phyloP scores from a whole-genome alignment of 2,797 vertebrate species.

The Anabacerthia variegaticeps region DNA sequence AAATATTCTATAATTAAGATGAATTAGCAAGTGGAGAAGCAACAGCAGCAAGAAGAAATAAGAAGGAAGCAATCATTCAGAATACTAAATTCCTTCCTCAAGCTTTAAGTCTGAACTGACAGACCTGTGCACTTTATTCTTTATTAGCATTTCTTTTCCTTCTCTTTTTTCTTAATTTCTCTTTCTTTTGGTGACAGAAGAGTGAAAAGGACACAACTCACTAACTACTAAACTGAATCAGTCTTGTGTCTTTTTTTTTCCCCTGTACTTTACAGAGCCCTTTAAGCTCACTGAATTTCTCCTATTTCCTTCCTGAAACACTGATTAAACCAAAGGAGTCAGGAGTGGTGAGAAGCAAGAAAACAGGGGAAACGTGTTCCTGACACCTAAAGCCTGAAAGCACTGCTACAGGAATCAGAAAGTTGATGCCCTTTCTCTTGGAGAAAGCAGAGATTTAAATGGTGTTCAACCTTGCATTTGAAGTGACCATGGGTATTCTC shows the following conservation, averaged over 20 bases:
- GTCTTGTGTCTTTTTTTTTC: too few species aligned
- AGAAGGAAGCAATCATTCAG: constrained; percentile 9
- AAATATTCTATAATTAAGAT: constrained; percentile 71
- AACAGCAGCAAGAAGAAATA: constrained; percentile 34
- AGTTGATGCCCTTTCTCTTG: not conserved
- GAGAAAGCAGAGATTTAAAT: not conserved
- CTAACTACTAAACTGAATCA: not conserved
- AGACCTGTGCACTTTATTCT: not conserved
- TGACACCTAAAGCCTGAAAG: not conserved
- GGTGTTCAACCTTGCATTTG: not conserved
- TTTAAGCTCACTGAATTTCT: not conserved
- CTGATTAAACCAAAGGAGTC: not conserved
- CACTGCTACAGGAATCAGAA: not conserved
- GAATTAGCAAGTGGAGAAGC: constrained; percentile 53
- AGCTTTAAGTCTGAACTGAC: not conserved
- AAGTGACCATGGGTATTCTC: not conserved
- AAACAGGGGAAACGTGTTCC: not conserved
- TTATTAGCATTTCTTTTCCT: not conserved
- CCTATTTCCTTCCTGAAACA: not conserved
- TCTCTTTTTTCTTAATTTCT: not conserved
- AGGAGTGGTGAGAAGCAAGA: not conserved
- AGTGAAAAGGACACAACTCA: not conserved
- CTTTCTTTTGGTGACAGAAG: not conserved
- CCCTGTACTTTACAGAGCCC: not conserved
- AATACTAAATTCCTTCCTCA: constrained; percentile 39